A percentile compares a stretch with the other conserved stretches of the same genome.
These are phyloP conservation scores for Mylabris phalerata DNA, from an alignment of 1,140 invertebrate species.

Conservation along the genomic window DNA sequence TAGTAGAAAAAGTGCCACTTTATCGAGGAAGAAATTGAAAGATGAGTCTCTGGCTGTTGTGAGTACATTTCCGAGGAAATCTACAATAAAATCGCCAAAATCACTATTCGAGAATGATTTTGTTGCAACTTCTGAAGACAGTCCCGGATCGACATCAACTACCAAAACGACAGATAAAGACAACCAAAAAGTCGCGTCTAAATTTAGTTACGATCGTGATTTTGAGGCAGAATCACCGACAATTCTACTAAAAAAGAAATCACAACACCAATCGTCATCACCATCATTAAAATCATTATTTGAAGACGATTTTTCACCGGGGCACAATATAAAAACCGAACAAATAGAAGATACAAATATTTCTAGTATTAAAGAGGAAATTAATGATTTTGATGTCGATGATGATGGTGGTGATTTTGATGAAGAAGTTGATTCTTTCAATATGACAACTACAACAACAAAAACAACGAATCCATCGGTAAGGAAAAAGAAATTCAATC, in stretches of 20 bases:
- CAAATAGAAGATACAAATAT: slow-evolving; percentile 26
- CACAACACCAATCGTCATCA: slow-evolving; percentile 26
- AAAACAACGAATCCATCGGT: slow-evolving; percentile 6
- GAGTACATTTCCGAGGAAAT: slow-evolving; percentile 34
- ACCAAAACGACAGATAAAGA: no score
- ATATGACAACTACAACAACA: neutral
- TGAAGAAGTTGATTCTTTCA: slow-evolving; percentile 29
- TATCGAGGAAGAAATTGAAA: slow-evolving; percentile 8
- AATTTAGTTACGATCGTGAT: slow-evolving; percentile 35
- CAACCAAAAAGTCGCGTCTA: neutral
- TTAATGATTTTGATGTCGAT: neutral
- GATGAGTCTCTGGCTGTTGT: neutral
- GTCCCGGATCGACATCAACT: slow-evolving; percentile 13
- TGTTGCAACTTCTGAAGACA: slow-evolving; percentile 35
- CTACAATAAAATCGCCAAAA: slow-evolving; percentile 35
- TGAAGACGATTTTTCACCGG: slow-evolving; percentile 65
- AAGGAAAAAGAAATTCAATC: slow-evolving; percentile 14
- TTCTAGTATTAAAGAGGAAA: slow-evolving; percentile 34
- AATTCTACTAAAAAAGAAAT: slow-evolving; percentile 8
- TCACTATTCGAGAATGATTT: slow-evolving; percentile 69
- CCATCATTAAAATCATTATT: slow-evolving; percentile 53
- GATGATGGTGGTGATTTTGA: slow-evolving; percentile 9
- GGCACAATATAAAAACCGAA: slow-evolving; percentile 37
- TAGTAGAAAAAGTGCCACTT: slow-evolving; percentile 28
- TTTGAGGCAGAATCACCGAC: slow-evolving; percentile 28